Evolutionary conservation across 2,113 vertebrate species (phyloP), one percentile per base, ranked within the genome.

Genomic region (Actinemys pallida): DNA sequence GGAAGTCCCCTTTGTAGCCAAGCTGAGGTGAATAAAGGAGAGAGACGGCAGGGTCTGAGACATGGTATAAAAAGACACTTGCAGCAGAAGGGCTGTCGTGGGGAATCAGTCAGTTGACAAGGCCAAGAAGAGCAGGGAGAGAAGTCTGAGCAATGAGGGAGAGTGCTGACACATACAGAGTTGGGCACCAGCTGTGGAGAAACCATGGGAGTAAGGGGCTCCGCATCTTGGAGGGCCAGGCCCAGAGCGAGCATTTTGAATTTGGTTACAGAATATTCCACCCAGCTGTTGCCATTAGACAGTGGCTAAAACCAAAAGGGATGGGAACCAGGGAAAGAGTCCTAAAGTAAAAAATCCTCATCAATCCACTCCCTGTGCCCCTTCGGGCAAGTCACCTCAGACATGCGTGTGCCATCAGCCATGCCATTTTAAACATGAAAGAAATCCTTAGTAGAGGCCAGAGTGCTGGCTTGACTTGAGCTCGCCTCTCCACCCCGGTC

Each of bases 181-280:
- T 39, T 62, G 59, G 24, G 0, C 14, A 75, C 29, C 72, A 95
- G 88, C 49, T 79, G 14, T 0, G 0, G 11, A 76, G 42, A 84
- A 83, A 31, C 56, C 89, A 69, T 0, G 0, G 47, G 76, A 82
- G 69, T 39, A 0, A 35, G 31, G 39, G 11, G 25, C 11, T 92
- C 75, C 53, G 62, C 54, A 42, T 14, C 62, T 82, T 62, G 29
- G n/a, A 84, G 20, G 62, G 11, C 24, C 10, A 78, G 42, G 42
- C 22, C 62, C 31, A 39, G 39, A 53, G 62, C 49, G 91, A 8
- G 59, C 79, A 4, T n/a, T 62, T 31, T 84, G 53, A 82, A 16
- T 5, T 0, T 84, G 57, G 27, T 87, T 62, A 92, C 57, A 92
- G 65, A 92, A 93, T 69, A 93, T 0, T 0, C 19, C 81, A 54